Conservation (phyloP, 1,140 invertebrate genomes). For the Antheraea mylitta region DNA sequence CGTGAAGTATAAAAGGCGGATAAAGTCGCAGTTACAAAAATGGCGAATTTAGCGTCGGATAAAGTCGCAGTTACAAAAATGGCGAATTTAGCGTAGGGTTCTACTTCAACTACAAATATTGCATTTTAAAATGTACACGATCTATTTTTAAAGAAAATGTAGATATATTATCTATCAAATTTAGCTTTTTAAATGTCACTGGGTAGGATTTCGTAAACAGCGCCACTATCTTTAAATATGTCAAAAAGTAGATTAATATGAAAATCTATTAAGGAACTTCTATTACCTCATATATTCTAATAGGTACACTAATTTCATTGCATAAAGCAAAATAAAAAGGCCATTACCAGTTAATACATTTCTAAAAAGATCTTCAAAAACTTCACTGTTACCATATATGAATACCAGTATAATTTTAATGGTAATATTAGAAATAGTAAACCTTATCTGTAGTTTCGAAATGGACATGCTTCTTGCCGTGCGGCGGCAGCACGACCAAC, state of each 20-base stretch:
- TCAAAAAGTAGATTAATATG: not conserved
- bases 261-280: not conserved
- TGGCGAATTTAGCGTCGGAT: too few species aligned
- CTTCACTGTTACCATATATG: not conserved
- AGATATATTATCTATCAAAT: too few species aligned
- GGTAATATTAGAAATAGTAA: slow-evolving; percentile 54
- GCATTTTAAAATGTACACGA: too few species aligned
- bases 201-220: too few species aligned
- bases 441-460: slow-evolving; percentile 60
- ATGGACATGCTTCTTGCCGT: slow-evolving; percentile 66
- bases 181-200: too few species aligned
- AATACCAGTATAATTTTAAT: not conserved
- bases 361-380: not conserved
- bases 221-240: not conserved
- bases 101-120: too few species aligned
- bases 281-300: not conserved
- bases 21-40: too few species aligned
- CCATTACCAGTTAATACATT: not conserved
- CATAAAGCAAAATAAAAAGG: not conserved
- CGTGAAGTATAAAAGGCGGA: not conserved
- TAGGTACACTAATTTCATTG: slow-evolving; percentile 1
- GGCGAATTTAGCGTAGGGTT: too few species aligned
- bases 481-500: slow-evolving; percentile 57
- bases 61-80: too few species aligned
- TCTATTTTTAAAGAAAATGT: too few species aligned